Base-by-base conservation (phyloP, 1,140 invertebrate genomes). In the Scaptomyza montana region DNA sequence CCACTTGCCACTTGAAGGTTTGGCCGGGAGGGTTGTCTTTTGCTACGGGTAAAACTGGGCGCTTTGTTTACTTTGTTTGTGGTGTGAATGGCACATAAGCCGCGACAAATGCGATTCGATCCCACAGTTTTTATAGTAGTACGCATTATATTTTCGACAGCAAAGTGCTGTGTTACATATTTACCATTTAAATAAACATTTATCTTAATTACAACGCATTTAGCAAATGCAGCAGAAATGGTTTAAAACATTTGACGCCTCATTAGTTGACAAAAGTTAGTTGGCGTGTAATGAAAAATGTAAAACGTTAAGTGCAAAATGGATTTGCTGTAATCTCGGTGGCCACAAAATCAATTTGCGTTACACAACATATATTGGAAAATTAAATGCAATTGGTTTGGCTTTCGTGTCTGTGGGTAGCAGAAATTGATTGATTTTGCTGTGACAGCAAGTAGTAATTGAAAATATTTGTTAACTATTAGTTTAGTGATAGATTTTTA, bases 61-160 rank as follows among this genome's bases (percentile, higher is more conserved):
- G 68, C 67, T 71, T 78, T 89, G 85, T 89, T 89, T 89, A 89
- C 80, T 84, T 89, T 89, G 80, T 84, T 74, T 89, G 84, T 84
- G 84, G 84, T 77, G 79, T 89, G 84, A 89, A 89, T 89, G 77
- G 85, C 77, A 89, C 89, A 89, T 89, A 89, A 89, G 84, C 79
- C 61, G 67, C 66, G 65, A 66, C 77, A 68, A 85, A 82, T 82
- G 77, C 72, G 30, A 64, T 64, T 57, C 51, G 68, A 79, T 74
- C 45, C 30, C 61, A 66, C 46, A 55, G 39, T 41, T 36, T 45
- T 25, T 43, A 41, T 53, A 12, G 12, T 7, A 36, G 33, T 9
- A 36, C 21, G 33, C 46, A 28, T 57, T 51, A 10, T 30, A 10
- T 46, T 71, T 65, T 9, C 63, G 51, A 62, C 71, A 80, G 62